Percentiles rank a stretch among this genome's conserved stretches.
Conservation (phyloP, 2,113 vertebrate species). For the Naja naja region DNA sequence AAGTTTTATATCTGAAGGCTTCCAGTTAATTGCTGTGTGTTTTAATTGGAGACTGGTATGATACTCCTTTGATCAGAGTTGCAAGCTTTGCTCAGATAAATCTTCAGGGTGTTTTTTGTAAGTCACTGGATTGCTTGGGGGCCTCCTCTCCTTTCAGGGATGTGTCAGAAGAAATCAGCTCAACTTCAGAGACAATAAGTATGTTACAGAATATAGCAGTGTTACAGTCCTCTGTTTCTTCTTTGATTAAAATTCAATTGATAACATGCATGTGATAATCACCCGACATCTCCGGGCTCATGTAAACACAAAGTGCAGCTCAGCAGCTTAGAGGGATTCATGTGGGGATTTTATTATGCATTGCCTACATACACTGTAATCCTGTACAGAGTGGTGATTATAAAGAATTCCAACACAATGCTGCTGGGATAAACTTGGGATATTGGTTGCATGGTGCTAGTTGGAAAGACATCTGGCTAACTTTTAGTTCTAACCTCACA, state of each 20-base stretch:
- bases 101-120: constrained; percentile 31
- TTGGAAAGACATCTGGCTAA: background rate
- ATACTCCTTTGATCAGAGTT: constrained; percentile 52
- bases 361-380: background rate
- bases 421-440: background rate
- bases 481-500: background rate
- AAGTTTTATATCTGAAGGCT: constrained; percentile 56
- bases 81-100: constrained; percentile 34
- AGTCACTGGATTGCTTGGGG: background rate
- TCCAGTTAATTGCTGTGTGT: constrained; percentile 43
- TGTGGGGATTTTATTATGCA: background rate
- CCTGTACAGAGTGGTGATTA: background rate
- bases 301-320: background rate
- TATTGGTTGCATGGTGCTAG: background rate
- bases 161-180: background rate
- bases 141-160: background rate
- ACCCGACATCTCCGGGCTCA: background rate
- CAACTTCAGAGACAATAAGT: background rate
- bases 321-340: background rate
- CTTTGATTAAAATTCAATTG: background rate
- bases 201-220: background rate
- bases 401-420: background rate
- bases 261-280: background rate
- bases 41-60: constrained; percentile 41
- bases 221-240: background rate